Evolutionary conservation across 2,888 invertebrate species (phyloP).

Genomic region (Ochropleura leucogaster): DNA sequence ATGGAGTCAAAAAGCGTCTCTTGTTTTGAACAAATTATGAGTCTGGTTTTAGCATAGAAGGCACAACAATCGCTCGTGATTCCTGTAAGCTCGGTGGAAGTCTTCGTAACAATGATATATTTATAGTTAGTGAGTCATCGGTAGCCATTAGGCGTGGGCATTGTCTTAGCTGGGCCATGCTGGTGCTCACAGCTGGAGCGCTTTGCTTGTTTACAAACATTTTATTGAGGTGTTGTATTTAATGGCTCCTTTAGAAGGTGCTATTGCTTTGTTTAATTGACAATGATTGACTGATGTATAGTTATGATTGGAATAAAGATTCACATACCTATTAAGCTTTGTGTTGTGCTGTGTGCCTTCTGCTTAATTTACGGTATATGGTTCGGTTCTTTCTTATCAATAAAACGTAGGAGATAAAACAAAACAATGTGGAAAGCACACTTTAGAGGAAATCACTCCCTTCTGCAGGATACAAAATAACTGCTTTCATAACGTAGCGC

Average conservation of each 20-base stretch:
- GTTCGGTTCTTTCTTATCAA: no score
- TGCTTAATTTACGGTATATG: not conserved
- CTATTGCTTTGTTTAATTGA: slow-evolving; percentile 79
- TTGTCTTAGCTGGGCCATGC: slow-evolving; percentile 82
- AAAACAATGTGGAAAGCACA: not conserved
- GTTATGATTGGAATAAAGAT: slow-evolving; percentile 64
- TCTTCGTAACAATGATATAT: slow-evolving; percentile 86
- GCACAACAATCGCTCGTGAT: slow-evolving; percentile 85
- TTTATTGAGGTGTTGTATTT: slow-evolving; percentile 89
- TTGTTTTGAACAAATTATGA: slow-evolving; percentile 90
- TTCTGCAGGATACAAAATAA: not conserved
- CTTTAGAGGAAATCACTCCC: not conserved
- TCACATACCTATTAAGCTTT: not conserved
- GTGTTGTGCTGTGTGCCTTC: not conserved
- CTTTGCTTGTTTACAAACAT: slow-evolving; percentile 90
- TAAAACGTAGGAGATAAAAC: not conserved
- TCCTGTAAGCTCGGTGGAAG: slow-evolving; percentile 82
- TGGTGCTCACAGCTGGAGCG: slow-evolving; percentile 84
- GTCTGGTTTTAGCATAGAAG: slow-evolving; percentile 88
- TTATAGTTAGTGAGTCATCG: slow-evolving; percentile 87
- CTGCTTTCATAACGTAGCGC: not conserved
- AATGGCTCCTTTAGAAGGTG: slow-evolving; percentile 88
- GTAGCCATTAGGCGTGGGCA: slow-evolving; percentile 82
- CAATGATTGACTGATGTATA: slow-evolving; percentile 78
- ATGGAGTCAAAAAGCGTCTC: slow-evolving; percentile 67